phyloP scores from a whole-genome alignment of 1,140 invertebrate species.

The Phenacoccus solenopsis region DNA sequence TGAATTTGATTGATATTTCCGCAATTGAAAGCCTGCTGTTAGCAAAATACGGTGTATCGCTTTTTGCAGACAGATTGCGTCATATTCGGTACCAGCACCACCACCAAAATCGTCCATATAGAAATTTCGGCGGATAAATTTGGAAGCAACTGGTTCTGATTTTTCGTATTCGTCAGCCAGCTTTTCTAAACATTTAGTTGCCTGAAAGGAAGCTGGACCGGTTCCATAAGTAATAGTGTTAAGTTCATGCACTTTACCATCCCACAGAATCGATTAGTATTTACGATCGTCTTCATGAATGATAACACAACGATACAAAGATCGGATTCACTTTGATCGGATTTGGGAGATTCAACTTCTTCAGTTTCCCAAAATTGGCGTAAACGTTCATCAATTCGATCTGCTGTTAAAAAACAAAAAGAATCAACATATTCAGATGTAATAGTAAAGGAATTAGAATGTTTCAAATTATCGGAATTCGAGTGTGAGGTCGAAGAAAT shows the following conservation, averaged over 20 bases:
- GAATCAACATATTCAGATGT: no score
- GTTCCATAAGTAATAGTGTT: slow-evolving; percentile 31
- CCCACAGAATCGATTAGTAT: no score
- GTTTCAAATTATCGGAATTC: not conserved
- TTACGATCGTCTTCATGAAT: slow-evolving; percentile 22
- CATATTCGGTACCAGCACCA: slow-evolving; percentile 22
- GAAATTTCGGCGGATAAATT: slow-evolving; percentile 22
- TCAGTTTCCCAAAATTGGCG: no score
- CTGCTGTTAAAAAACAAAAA: not conserved
- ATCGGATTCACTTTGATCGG: no score
- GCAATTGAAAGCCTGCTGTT: slow-evolving; percentile 26
- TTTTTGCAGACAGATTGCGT: slow-evolving; percentile 22
- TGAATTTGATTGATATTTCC: slow-evolving; percentile 27
- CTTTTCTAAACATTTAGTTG: slow-evolving; percentile 31
- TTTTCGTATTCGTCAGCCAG: slow-evolving; percentile 29
- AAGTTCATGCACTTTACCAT: slow-evolving; percentile 21
- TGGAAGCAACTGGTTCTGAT: slow-evolving; percentile 24
- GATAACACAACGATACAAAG: slow-evolving; percentile 24
- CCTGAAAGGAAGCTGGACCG: slow-evolving; percentile 30
- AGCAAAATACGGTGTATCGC: slow-evolving; percentile 24
- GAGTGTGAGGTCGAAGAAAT: not conserved
- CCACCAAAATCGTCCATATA: slow-evolving; percentile 27
- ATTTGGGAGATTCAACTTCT: no score
- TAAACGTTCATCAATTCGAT: no score
- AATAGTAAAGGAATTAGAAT: no score